Conservation (phyloP, 2,113 vertebrate species). For the Ophiodon elongatus region DNA sequence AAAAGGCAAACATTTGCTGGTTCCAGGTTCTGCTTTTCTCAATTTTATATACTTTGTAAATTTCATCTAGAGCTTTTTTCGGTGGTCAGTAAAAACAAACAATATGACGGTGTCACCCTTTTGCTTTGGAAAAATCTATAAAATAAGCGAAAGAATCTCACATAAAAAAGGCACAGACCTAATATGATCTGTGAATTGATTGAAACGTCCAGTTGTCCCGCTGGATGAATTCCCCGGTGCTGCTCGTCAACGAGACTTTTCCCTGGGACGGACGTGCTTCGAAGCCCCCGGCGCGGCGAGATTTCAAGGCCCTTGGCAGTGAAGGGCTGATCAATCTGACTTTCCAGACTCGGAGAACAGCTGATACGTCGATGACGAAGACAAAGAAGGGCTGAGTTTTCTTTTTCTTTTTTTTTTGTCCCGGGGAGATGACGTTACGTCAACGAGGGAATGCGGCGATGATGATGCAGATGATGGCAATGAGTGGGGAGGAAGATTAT, state of each 20-base stretch:
- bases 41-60: background rate
- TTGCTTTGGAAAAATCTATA: background rate
- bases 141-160: background rate
- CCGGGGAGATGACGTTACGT: background rate
- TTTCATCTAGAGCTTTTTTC: background rate
- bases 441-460: background rate
- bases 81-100: background rate
- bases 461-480: slow-evolving; percentile 5
- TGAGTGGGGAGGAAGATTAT: slow-evolving; percentile 2
- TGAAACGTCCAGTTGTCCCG: background rate
- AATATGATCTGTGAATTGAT: background rate
- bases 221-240: background rate
- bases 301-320: background rate
- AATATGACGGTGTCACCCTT: background rate
- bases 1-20: background rate
- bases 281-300: background rate
- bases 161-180: background rate
- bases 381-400: background rate
- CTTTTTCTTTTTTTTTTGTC: background rate
- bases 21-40: too few relatives aligned
- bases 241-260: background rate
- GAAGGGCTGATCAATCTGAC: background rate
- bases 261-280: background rate
- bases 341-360: background rate
- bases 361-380: background rate